These are phyloP conservation scores for Geotrypetes seraphini DNA, from an alignment of 2,797 vertebrate genomes.

Conservation along the genomic window DNA sequence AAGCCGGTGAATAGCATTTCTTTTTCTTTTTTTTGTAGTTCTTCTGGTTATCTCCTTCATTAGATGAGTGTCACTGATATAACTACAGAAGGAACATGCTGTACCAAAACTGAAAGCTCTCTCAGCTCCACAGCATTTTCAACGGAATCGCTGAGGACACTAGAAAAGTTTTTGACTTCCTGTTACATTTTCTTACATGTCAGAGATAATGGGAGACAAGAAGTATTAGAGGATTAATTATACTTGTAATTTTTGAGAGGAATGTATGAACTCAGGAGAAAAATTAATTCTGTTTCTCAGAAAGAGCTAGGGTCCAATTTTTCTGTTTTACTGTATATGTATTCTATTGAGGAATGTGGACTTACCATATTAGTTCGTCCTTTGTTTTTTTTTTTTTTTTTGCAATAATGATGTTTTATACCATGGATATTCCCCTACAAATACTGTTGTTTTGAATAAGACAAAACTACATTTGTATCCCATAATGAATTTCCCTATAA, in stretches of 20 bases:
- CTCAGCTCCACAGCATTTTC: too few relatives aligned
- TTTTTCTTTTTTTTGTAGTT: too few relatives aligned
- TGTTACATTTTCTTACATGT: background rate
- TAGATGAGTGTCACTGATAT: too few relatives aligned
- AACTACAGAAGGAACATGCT: too few relatives aligned
- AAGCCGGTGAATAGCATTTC: too few relatives aligned
- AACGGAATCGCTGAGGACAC: too few relatives aligned
- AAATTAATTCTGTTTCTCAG: background rate
- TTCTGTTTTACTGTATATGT: background rate
- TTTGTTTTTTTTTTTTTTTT: background rate
- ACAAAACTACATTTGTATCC: too few relatives aligned
- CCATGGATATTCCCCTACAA: background rate
- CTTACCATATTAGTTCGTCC: conserved; percentile 1
- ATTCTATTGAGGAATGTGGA: conserved; percentile 4
- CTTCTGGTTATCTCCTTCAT: too few relatives aligned
- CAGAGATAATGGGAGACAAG: background rate
- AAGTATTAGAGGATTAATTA: background rate
- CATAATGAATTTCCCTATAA: too few relatives aligned
- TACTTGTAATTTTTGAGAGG: background rate
- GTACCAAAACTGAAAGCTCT: too few relatives aligned
- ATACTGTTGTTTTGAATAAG: background rate
- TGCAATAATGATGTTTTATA: conserved; percentile 4
- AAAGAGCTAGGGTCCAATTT: background rate
- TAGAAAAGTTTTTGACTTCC: background rate
- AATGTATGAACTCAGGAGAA: background rate